Evolutionary conservation across 1,140 invertebrate species (phyloP), one percentile per base, ranked within the genome.

Genomic region (Drosophila hydei): DNA sequence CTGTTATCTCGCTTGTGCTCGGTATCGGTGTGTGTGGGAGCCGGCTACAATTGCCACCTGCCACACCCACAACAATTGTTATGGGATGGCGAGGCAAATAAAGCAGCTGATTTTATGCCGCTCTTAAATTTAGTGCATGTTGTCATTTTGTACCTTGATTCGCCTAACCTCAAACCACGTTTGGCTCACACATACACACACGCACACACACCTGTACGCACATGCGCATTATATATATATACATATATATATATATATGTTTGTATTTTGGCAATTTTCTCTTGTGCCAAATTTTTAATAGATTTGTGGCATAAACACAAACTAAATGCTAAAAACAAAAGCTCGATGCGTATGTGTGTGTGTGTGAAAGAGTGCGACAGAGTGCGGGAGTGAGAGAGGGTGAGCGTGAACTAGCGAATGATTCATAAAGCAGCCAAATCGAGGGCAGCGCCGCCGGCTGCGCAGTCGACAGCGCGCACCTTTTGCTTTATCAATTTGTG

Each of bases 41-140:
- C 64, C 63, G 63, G 63, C 55, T 72, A 40, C 38, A 59, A 21
- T 23, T 58, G 33, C 30, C 48, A 43, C 27, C 45, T 42, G 45
- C 33, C 58, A 19, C 60, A 40, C 52, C 54, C 52, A 38, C 9
- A 43, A 12, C 23, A 16, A 9, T 19, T 27, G 14, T 2, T 25
- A 12, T 7, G 16, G 38, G 16, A 18, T 18, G 38, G 38, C n/a
- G n/a, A 33, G 30, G 30, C 30, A 16, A 16, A n/a, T 14, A 14
- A 67, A 81, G 59, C 79, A 83, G 79, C 79, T 83, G 79, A 83
- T 71, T 81, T 55, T 30, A 38, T 74, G 63, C 33, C 19, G 62
- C 47, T 52, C 12, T 51, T 59, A 36, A 72, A 60, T 60, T 55
- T 56, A 62, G 33, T 72, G 47, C 69, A 70, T 77, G 67, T 72